Evolutionary conservation across 2,113 vertebrate genomes (phyloP).

Genomic region (Neopipo cinnamomea): DNA sequence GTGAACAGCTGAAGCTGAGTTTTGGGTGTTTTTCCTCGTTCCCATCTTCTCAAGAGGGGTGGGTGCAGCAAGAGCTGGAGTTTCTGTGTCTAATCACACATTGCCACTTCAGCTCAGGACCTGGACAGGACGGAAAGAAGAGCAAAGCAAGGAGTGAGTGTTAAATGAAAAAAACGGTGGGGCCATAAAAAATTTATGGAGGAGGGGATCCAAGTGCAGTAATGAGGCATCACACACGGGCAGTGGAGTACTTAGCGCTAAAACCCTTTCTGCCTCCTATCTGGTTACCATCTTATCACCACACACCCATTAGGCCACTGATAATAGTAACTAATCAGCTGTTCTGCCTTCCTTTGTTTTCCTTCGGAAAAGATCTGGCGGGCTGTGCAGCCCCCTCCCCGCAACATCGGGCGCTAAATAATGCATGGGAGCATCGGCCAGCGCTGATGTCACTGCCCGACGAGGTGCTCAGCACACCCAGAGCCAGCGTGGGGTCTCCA

Average conservation of each 20-base stretch:
- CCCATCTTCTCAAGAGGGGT: neutral
- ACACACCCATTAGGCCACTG: conserved; percentile 81
- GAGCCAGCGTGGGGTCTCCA: neutral
- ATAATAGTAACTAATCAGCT: conserved; percentile 80
- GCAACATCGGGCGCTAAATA: conserved; percentile 13
- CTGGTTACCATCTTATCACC: conserved; percentile 82
- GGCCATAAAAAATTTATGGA: conserved; percentile 82
- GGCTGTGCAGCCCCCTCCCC: neutral
- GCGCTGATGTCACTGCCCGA: conserved; percentile 61
- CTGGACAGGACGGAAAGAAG: neutral
- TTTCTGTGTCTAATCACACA: neutral
- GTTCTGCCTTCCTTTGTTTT: conserved; percentile 73
- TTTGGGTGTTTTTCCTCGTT: neutral
- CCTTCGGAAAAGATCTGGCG: conserved; percentile 54
- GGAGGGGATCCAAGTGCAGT: conserved; percentile 76
- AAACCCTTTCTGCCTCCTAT: conserved; percentile 74
- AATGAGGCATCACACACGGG: conserved; percentile 76
- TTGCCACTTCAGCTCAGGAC: neutral
- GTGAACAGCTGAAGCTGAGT: neutral
- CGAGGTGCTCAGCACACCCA: neutral
- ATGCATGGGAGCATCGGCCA: neutral
- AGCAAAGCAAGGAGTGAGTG: conserved; percentile 36
- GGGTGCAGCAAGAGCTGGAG: neutral
- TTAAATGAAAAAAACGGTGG: conserved; percentile 53
- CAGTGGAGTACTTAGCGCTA: conserved; percentile 80